Conservation (phyloP, 2,113 vertebrate genomes). For the Heptranchias perlo region DNA sequence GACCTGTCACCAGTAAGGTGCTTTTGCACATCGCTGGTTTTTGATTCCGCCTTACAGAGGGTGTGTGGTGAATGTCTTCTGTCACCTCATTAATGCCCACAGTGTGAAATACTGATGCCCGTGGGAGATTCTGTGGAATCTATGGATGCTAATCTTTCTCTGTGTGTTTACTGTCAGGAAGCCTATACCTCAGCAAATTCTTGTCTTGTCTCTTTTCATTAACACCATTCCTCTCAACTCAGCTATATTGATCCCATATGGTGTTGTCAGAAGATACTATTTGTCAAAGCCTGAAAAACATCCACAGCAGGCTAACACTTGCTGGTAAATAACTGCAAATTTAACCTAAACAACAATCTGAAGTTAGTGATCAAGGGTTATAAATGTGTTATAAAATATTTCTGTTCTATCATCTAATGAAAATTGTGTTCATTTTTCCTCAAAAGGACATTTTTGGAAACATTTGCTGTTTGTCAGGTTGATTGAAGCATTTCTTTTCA, state of each 20-base stretch:
- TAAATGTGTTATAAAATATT: not conserved
- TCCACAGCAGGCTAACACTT: not conserved
- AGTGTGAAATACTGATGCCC: slow-evolving; percentile 36
- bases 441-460: not conserved
- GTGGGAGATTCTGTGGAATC: slow-evolving; percentile 38
- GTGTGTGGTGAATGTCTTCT: slow-evolving; percentile 41
- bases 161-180: not conserved
- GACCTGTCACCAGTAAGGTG: not conserved
- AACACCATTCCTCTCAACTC: accelerated
- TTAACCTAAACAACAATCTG: not conserved
- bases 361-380: not conserved
- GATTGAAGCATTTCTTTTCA: not conserved
- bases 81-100: slow-evolving; percentile 44
- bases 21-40: slow-evolving; percentile 21
- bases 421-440: not conserved
- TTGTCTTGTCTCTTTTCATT: slow-evolving; percentile 24
- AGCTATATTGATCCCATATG: not conserved
- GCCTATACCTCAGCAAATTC: slow-evolving; percentile 39
- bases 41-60: not conserved
- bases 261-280: slow-evolving; percentile 34
- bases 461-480: not conserved
- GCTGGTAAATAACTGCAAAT: not conserved
- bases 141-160: not conserved
- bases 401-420: not conserved
- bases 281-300: not conserved